Evolutionary conservation across 2,888 invertebrate genomes (phyloP).

Genomic region (Biston stratarius): DNA sequence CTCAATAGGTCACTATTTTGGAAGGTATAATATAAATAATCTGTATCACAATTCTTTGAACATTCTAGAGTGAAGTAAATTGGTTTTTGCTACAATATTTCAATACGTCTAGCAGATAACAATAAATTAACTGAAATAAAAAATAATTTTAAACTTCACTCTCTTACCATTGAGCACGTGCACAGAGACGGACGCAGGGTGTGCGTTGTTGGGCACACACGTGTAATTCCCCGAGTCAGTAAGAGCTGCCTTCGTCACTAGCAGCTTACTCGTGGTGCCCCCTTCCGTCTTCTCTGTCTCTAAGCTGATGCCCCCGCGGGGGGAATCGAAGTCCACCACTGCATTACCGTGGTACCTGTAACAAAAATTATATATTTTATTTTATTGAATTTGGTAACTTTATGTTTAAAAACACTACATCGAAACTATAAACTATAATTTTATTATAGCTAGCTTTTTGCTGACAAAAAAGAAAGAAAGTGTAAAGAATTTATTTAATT

Average conservation of each 20-base stretch:
- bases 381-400: no score
- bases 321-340: slow-evolving; percentile 94
- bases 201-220: slow-evolving; percentile 94
- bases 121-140: not conserved
- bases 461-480: no score
- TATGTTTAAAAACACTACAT: no score
- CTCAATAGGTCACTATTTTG: no score
- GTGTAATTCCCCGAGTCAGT: slow-evolving; percentile 96
- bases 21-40: no score
- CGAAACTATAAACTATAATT: no score
- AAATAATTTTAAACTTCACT: not conserved
- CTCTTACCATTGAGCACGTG: slow-evolving; percentile 93
- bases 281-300: slow-evolving; percentile 95
- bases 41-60: no score
- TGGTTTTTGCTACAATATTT: no score
- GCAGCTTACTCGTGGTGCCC: slow-evolving; percentile 94
- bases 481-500: no score
- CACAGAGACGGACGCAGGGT: slow-evolving; percentile 93
- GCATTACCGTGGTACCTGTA: slow-evolving; percentile 92
- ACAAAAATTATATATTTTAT: not conserved
- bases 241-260: slow-evolving; percentile 94
- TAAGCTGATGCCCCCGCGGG: slow-evolving; percentile 94
- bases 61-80: no score
- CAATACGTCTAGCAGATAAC: no score
- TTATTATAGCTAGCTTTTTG: no score